Conservation (phyloP, 2,888 invertebrate genomes). For the Mythimna lalbum region DNA sequence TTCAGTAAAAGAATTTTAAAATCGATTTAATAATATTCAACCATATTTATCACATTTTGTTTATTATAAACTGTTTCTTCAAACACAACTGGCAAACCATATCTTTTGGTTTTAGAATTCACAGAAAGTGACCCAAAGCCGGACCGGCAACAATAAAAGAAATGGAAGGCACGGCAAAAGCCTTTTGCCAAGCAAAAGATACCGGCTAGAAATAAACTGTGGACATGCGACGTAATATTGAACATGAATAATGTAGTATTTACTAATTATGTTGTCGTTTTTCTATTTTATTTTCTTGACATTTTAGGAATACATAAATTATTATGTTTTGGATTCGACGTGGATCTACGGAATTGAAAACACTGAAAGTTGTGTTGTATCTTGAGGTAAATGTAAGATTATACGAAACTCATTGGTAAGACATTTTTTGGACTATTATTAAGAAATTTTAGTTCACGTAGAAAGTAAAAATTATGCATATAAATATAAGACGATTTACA, state of each 20-base stretch:
- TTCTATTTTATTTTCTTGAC: neutral
- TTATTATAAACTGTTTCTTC: neutral
- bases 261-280: neutral
- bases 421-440: neutral
- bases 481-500: neutral
- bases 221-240: no score
- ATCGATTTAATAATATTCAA: constrained; percentile 11
- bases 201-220: no score
- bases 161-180: no score
- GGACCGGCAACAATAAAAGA: no score
- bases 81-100: no score
- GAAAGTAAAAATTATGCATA: neutral
- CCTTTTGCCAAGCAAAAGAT: no score
- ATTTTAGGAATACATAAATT: no score
- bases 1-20: neutral
- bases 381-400: neutral
- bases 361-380: neutral
- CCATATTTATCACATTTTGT: neutral
- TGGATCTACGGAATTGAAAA: neutral
- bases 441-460: neutral
- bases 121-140: no score
- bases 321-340: no score
- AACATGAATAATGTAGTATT: neutral
- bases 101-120: no score
- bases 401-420: neutral